These are phyloP conservation scores for Dynastes tityus DNA, from an alignment of 2,888 invertebrate species.

Conservation along the genomic window DNA sequence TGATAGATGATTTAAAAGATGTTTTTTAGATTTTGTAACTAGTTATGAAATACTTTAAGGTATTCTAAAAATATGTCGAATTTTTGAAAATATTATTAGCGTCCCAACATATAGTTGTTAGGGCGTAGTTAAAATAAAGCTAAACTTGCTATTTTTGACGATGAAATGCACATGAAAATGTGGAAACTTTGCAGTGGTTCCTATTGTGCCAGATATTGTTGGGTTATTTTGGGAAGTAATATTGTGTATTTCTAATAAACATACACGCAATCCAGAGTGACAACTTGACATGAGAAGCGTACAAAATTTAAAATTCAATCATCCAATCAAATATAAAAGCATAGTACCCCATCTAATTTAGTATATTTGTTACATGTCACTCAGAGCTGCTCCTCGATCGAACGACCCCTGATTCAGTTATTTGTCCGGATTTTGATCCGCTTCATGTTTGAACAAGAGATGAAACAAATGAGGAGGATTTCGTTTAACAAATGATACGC, in stretches of 20 bases:
- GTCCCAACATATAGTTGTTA: too few relatives aligned
- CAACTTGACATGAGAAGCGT: conserved; percentile 45
- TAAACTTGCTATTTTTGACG: too few relatives aligned
- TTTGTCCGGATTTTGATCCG: conserved; percentile 46
- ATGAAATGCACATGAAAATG: too few relatives aligned
- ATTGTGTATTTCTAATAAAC: conserved; percentile 33
- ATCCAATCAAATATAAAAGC: conserved; percentile 45
- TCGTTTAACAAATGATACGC: conserved; percentile 41
- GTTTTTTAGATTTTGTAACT: too few relatives aligned
- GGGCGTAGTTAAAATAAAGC: too few relatives aligned
- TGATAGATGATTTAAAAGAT: too few relatives aligned
- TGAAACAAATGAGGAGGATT: conserved; percentile 48
- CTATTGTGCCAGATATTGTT: too few relatives aligned
- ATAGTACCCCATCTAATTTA: conserved; percentile 37
- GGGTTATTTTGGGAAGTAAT: neutral
- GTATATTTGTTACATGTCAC: conserved; percentile 46
- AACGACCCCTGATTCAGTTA: conserved; percentile 29
- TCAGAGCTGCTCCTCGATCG: conserved; percentile 33
- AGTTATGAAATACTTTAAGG: too few relatives aligned
- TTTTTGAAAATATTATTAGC: too few relatives aligned
- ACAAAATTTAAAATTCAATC: conserved; percentile 44
- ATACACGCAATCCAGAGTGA: conserved; percentile 28
- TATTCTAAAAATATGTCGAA: too few relatives aligned
- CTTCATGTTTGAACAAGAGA: conserved; percentile 43
- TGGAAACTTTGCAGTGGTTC: too few relatives aligned